phyloP scores from a whole-genome alignment of 2,888 invertebrate genomes.

The Peribatodes rhomboidaria region DNA sequence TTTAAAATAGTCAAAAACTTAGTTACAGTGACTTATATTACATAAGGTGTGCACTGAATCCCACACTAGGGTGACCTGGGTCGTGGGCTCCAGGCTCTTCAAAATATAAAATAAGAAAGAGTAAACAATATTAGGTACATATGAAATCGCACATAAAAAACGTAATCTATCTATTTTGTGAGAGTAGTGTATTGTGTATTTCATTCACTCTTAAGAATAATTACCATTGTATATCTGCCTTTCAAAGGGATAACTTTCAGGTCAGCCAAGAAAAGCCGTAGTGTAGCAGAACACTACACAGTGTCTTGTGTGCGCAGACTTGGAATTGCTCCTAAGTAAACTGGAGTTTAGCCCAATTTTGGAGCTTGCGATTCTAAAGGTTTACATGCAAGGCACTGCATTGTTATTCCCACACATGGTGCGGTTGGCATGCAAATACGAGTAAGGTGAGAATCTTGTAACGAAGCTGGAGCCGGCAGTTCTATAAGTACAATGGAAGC shows the following conservation, averaged over 20 bases:
- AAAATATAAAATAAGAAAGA: too few species aligned
- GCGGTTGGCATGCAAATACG: slow-evolving; percentile 34
- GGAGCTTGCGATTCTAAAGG: slow-evolving; percentile 68
- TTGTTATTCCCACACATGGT: slow-evolving; percentile 51
- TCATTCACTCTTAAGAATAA: not conserved
- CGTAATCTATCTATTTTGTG: too few species aligned
- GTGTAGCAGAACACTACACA: slow-evolving; percentile 46
- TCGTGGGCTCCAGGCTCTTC: too few species aligned
- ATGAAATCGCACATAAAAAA: too few species aligned
- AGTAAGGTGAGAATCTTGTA: slow-evolving; percentile 31
- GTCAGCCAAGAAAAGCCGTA: not conserved
- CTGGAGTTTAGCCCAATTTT: slow-evolving; percentile 75
- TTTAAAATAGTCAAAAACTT: too few species aligned
- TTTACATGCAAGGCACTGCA: slow-evolving; percentile 60
- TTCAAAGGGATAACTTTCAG: not conserved
- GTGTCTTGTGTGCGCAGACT: slow-evolving; percentile 56
- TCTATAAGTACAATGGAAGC: slow-evolving; percentile 3
- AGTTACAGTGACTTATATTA: too few species aligned
- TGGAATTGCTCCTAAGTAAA: slow-evolving; percentile 67
- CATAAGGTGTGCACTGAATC: too few species aligned
- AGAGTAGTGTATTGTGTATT: too few species aligned
- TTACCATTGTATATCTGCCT: too few species aligned
- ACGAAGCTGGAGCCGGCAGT: not conserved
- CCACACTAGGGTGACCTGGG: too few species aligned
- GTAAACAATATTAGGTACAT: too few species aligned